These are phyloP conservation scores for Amphipoea lucens DNA, from an alignment of 2,888 invertebrate genomes.

Conservation along the genomic window DNA sequence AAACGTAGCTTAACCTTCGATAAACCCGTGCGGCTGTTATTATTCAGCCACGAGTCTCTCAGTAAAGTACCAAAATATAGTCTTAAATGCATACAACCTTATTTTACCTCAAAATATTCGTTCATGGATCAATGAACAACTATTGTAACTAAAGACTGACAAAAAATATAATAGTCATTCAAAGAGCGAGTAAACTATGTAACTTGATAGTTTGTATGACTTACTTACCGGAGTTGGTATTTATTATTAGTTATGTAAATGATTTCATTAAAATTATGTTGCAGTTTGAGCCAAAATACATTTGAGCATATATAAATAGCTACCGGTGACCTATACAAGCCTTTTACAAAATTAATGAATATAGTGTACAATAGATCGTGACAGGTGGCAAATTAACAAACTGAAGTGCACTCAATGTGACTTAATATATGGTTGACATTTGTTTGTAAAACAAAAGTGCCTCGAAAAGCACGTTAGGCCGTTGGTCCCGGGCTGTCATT, in stretches of 20 bases:
- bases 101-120: not conserved
- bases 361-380: not conserved
- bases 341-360: not conserved
- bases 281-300: not conserved
- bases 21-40: not conserved
- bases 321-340: not conserved
- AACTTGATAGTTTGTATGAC: constrained; percentile 12
- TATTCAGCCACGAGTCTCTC: not conserved
- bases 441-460: not conserved
- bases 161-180: constrained; percentile 47
- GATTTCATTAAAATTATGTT: constrained; percentile 3
- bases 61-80: constrained; percentile 1
- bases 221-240: not conserved
- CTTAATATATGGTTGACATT: not conserved
- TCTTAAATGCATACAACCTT: not conserved
- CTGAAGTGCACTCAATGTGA: not conserved
- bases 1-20: not conserved
- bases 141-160: constrained; percentile 32
- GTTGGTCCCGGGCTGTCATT: too few species aligned
- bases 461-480: too few species aligned
- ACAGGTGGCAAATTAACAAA: not conserved
- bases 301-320: not conserved
- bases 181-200: constrained; percentile 41
- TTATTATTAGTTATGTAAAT: not conserved
- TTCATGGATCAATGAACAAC: constrained; percentile 29